These are phyloP conservation scores for Notamacropus eugenii DNA, from an alignment of 2,797 vertebrate species.

Conservation along the genomic window DNA sequence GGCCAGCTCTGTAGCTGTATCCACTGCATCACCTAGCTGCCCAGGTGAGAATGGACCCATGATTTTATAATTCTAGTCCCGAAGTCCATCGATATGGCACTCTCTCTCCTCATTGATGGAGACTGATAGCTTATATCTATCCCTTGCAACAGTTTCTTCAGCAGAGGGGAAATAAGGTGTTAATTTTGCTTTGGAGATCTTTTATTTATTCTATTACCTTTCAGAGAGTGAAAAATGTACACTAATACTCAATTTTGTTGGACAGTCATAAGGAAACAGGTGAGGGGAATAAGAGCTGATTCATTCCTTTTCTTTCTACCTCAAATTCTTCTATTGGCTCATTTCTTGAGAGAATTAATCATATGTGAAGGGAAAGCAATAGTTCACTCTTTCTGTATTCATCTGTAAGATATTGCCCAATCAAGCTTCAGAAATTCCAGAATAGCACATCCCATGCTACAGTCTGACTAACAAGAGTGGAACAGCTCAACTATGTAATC, in stretches of 20 bases:
- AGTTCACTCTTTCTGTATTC: slow-evolving; percentile 3
- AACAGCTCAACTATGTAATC: neutral
- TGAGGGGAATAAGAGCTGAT: neutral
- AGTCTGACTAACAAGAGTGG: neutral
- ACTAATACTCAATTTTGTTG: neutral
- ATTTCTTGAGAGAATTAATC: slow-evolving; percentile 34
- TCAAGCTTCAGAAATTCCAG: neutral
- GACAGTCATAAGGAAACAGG: slow-evolving; percentile 30
- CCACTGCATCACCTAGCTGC: neutral
- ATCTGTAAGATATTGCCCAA: neutral
- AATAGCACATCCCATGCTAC: neutral
- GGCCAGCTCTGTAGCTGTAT: no score
- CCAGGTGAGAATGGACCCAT: neutral
- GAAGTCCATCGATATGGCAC: neutral
- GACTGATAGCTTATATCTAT: neutral
- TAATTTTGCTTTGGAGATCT: neutral
- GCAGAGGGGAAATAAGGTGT: neutral
- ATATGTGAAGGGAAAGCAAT: neutral
- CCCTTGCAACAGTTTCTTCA: neutral
- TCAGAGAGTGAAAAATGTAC: neutral
- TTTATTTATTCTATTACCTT: neutral
- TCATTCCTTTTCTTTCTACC: slow-evolving; percentile 21
- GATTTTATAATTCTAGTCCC: neutral
- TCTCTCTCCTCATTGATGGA: neutral
- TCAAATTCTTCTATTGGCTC: neutral